A percentile compares a stretch with the other conserved stretches of the same genome.
Evolutionary conservation across 2,113 vertebrate genomes (phyloP).

Genomic region (Stercorarius parasiticus): DNA sequence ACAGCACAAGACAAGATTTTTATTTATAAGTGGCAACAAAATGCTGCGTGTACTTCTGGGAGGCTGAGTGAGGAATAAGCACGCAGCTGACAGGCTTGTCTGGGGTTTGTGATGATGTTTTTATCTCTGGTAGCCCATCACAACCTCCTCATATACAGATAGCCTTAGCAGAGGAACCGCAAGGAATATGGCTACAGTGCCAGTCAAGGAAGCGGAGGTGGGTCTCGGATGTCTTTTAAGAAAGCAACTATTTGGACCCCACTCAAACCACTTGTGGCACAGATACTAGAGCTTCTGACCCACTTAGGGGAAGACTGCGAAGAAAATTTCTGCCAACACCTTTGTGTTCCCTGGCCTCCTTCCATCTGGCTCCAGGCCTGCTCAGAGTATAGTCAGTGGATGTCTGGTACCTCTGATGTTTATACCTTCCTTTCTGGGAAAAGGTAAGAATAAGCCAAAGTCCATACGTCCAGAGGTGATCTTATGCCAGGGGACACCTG

Average conservation of each 20-base stretch:
- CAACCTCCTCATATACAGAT: neutral
- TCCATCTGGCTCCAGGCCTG: neutral
- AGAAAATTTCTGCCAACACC: neutral
- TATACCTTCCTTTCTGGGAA: neutral
- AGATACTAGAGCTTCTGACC: neutral
- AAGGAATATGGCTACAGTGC: neutral
- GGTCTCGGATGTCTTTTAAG: neutral
- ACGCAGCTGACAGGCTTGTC: neutral
- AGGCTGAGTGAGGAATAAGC: neutral
- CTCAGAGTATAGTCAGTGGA: neutral
- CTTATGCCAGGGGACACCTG: neutral
- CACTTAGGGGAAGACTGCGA: neutral
- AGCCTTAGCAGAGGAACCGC: neutral
- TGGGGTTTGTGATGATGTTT: neutral
- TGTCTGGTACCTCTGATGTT: neutral
- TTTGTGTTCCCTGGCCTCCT: neutral
- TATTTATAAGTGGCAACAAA: neutral
- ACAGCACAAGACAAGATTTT: neutral
- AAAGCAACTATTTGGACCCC: neutral
- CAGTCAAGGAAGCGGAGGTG: neutral
- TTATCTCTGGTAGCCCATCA: neutral
- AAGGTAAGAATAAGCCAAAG: neutral
- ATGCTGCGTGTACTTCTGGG: rapidly evolving
- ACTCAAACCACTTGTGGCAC: neutral
- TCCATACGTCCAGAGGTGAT: neutral